Percentiles rank a stretch among this genome's conserved stretches.
Evolutionary conservation across 2,113 vertebrate genomes (phyloP).

Genomic region (Amphiprion ocellaris): DNA sequence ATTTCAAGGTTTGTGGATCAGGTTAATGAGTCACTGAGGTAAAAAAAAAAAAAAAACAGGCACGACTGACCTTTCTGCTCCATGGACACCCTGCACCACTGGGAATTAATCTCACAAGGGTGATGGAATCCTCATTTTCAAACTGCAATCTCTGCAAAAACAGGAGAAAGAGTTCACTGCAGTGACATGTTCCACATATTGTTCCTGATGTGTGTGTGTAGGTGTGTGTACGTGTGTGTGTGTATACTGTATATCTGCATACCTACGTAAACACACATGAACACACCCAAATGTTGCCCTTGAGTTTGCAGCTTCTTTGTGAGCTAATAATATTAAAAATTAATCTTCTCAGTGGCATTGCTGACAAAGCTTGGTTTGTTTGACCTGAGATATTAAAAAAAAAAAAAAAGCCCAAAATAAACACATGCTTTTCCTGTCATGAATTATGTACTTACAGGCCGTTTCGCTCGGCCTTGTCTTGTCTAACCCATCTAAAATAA

Average conservation of each 20-base stretch:
- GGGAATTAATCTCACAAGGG: background rate
- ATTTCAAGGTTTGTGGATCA: background rate
- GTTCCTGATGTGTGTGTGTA: no score
- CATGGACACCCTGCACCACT: background rate
- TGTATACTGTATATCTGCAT: background rate
- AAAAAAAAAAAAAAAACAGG: background rate
- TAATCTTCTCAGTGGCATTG: slow-evolving; percentile 3
- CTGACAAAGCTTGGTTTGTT: slow-evolving; percentile 14
- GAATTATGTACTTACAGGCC: background rate
- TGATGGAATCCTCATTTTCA: slow-evolving; percentile 1
- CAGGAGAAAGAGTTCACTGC: slow-evolving; percentile 7
- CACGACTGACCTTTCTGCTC: slow-evolving; percentile 15
- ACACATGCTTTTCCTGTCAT: background rate
- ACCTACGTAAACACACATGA: background rate
- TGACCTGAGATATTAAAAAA: slow-evolving; percentile 9
- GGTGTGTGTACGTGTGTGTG: background rate
- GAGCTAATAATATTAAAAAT: slow-evolving; percentile 6
- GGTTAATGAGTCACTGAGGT: slow-evolving; percentile 36
- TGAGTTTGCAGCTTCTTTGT: slow-evolving; percentile 5
- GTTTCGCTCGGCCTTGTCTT: no score
- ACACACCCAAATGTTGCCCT: background rate
- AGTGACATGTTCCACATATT: background rate
- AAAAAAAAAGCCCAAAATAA: background rate
- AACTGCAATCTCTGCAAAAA: slow-evolving; percentile 15
- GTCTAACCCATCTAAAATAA: no score